Evolutionary conservation across 2,113 vertebrate genomes (phyloP).

Genomic region (Notarius quadriscutis): DNA sequence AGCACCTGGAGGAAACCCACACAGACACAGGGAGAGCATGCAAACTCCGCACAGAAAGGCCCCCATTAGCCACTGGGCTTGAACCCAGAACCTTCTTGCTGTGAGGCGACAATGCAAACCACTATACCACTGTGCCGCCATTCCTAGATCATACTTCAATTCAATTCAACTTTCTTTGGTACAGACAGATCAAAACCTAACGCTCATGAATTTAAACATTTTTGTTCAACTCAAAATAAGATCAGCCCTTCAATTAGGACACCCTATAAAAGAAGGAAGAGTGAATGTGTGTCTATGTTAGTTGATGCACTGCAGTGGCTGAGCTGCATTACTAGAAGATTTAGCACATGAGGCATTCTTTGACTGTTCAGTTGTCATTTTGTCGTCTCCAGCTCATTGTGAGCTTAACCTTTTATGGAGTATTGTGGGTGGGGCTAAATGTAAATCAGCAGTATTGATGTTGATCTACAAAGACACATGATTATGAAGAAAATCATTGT

Average conservation of each 20-base stretch:
- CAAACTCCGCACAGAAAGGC: too few species aligned
- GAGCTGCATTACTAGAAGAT: neutral
- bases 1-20: too few species aligned
- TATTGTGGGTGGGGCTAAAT: neutral
- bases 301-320: neutral
- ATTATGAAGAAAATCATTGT: neutral
- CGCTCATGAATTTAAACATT: neutral
- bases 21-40: too few species aligned
- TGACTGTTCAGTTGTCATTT: neutral
- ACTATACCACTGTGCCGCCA: too few species aligned
- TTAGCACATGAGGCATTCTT: neutral
- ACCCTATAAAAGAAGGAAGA: neutral
- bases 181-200: too few species aligned
- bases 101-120: too few species aligned
- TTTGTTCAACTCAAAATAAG: neutral
- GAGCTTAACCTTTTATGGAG: too few species aligned
- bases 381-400: too few species aligned
- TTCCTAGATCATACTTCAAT: too few species aligned
- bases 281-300: neutral
- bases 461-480: neutral
- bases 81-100: too few species aligned
- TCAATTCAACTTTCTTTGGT: too few species aligned
- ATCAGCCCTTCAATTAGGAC: neutral
- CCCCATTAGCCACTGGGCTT: too few species aligned
- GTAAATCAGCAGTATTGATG: neutral